Conservation (phyloP, 2,797 vertebrate genomes). For the Pagetopsis macropterus region DNA sequence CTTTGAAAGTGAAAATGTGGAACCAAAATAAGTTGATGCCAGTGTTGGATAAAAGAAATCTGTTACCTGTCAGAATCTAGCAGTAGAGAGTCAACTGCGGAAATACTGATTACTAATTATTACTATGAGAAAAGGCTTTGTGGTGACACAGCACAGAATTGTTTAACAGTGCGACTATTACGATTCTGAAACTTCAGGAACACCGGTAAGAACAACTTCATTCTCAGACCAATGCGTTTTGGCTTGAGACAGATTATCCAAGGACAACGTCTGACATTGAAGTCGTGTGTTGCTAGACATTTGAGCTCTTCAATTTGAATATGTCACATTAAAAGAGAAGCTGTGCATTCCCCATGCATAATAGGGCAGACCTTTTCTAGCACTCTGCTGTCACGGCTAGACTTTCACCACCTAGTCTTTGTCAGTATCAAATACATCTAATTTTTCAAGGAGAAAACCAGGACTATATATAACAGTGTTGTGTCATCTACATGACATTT, state of each 20-base stretch:
- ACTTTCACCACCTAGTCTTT: slow-evolving; percentile 6
- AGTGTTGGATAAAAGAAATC: neutral
- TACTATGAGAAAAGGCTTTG: too few relatives aligned
- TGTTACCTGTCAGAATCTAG: neutral
- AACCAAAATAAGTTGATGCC: neutral
- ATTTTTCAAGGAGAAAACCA: slow-evolving; percentile 2
- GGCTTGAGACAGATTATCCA: neutral
- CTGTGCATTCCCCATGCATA: neutral
- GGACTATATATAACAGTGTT: neutral
- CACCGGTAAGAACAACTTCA: too few relatives aligned
- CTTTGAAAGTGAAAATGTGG: slow-evolving; percentile 6
- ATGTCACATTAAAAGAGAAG: neutral
- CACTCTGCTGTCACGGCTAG: slow-evolving; percentile 2
- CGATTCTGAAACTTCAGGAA: too few relatives aligned
- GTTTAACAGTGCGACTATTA: too few relatives aligned
- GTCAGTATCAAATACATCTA: neutral
- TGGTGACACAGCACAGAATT: too few relatives aligned
- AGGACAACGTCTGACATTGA: neutral
- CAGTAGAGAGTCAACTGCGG: neutral
- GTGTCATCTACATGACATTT: neutral
- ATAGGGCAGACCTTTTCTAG: neutral
- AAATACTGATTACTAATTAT: slow-evolving; percentile 4
- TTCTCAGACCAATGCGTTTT: neutral
- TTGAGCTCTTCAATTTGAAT: neutral
- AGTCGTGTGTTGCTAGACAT: neutral